Base-by-base conservation (phyloP, 2,888 invertebrate species). In the Megalurothrips usitatus region DNA sequence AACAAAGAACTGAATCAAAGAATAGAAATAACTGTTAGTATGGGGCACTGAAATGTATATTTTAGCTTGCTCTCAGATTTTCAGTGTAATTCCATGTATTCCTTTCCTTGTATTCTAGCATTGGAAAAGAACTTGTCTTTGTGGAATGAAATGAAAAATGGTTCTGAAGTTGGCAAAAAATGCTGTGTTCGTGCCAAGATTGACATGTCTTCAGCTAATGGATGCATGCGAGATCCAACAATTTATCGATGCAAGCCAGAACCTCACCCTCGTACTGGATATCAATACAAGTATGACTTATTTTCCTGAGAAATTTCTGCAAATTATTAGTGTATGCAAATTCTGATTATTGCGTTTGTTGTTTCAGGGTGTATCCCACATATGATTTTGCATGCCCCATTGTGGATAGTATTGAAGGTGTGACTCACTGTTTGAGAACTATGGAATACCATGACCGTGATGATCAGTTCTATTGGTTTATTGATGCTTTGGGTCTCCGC, bases 301-400 rank as follows among this genome's bases (percentile, higher is more conserved):
- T 17, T 14, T 58, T 58, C n/a, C 3, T 43, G 34, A 43, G 34
- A 52, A 52, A 58, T 58, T 79, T 80, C 80, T 14, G 82, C 43
- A 1, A 80, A 49, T 82, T 26, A 0, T 47, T 58, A 80, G 0
- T 14, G n/a, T 1, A 26, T 82, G 58, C n/a, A 79, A 49, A 75
- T 80, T 80, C 19, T 75, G 26, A 6, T 23, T 79, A 43, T 49
- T 80, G 78, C 26, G 68, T 78, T 79, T 80, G 82, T 80, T 43
- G 75, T 82, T 88, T 28, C 87, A 97, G 97, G 86, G 98, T 98
- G 0, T 99, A 99, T 88, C 99, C 99, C 34, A 99, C 99, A 0
- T 99, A 99, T 86, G 99, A 99, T 89, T 99, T 99, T 89, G 98
- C 99, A 0, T 99, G 99, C 86, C 99, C 99, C 0, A 98, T 99